Evolutionary conservation across 2,888 invertebrate genomes (phyloP), one percentile per base, ranked within the genome.

Genomic region (Resseliella maxima): DNA sequence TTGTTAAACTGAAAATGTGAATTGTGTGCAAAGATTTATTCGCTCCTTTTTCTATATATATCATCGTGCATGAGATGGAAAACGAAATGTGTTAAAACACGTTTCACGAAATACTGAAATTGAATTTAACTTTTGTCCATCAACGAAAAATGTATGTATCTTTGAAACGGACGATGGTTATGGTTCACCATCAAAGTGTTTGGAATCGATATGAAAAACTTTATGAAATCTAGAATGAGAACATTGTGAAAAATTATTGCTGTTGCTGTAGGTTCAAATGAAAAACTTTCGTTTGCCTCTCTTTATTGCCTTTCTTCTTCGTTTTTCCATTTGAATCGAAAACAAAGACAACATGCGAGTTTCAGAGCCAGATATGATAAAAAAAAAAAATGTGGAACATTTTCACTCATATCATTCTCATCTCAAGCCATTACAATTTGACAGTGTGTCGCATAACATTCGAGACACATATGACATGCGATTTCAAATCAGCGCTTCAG

Each of bases 61-160:
- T 50, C 59, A 8, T 59, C 31, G 72, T 5, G 31, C 18, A 31
- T 31, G 72, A 31, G 31, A 31, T 15, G 6, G 27, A 59, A 27
- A 59, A 24, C n/a, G 24, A 27, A 59, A 59, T 24, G 59, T 72
- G 18, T 72, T 72, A 12, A 72, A 72, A 72, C 72, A 72, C 72
- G 72, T 72, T 24, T 35, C 72, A 72, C 31, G 72, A 31, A 31
- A n/a, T 59, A 6, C 72, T 24, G 6, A 38, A 83, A 83, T 83
- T 83, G 83, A 83, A 83, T 83, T 83, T n/a, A 83, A 83, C 83
- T 83, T 83, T 83, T 38, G 83, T 36, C 83, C 83, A 83, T 38
- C 83, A 83, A 83, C 8, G 10, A 24, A 24, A 83, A 38, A 5
- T 36, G 38, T 83, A 21, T 36, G 72, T 2, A n/a, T n/a, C n/a